Evolutionary conservation across 2,797 vertebrate genomes (phyloP), one percentile per base, ranked within the genome.

Genomic region (Chaunax sp.): DNA sequence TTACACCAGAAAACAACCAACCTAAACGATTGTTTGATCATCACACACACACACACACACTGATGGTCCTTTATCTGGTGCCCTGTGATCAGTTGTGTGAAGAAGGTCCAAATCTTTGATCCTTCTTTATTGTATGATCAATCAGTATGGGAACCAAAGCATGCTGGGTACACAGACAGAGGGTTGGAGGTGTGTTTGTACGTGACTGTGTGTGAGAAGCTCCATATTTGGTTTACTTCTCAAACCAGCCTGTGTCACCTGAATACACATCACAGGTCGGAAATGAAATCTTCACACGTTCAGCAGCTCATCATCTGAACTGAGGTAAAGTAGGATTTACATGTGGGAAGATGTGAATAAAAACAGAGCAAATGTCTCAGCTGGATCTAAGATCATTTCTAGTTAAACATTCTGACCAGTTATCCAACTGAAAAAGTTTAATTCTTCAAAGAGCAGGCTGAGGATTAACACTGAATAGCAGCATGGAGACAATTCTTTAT

Each of bases 91-190:
- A 47, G 49, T 43, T 71, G 47, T 68, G 54, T 75, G 72, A 74
- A 50, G 56, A 66, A 62, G 50, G 61, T 44, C 68, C 64, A 75
- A 77, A 84, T 74, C 69, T 82, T 71, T 78, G 63, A 77, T 82
- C 49, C 28, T 15, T 60, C 50, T 80, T 74, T 56, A 64, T 49
- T 59, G 69, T 75, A 52, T 55, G 81, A 80, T 76, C 77, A 77
- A 52, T 68, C 54, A 63, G 51, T 37, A 15, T 50, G 58, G 49
- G 52, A 12, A 70, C 50, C 51, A 16, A 54, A 54, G 51, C 66
- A 69, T 74, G 63, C 28, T 46, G 69, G 46, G 65, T 76, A 53
- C 68, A 73, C 40, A 47, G 37, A 19, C 53, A 64, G 11, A 20
- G 1, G 33, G 23, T 55, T 9, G 5, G n/a, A 40, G 30, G 41